Evolutionary conservation across 2,113 vertebrate genomes (phyloP).

Genomic region (Illadopsis cleaveri): DNA sequence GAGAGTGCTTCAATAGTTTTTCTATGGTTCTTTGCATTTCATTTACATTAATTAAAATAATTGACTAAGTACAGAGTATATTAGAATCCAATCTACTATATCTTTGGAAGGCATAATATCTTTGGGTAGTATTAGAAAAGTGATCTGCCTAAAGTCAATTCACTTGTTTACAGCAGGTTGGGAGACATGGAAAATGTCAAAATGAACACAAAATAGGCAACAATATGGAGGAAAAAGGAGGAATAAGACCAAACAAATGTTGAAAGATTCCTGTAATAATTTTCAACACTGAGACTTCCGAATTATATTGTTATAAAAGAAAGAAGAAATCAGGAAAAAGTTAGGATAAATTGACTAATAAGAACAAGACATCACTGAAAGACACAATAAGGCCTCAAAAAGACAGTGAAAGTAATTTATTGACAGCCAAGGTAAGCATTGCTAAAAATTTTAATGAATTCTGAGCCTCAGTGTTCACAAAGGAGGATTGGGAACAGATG

Average conservation of each 20-base stretch:
- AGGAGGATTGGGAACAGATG: conserved; percentile 63
- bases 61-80: neutral
- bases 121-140: neutral
- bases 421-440: conserved; percentile 49
- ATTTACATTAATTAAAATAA: conserved; percentile 34
- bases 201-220: neutral
- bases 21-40: neutral
- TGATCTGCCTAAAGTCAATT: neutral
- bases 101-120: neutral
- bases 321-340: neutral
- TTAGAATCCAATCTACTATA: neutral
- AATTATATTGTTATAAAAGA: neutral
- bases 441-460: conserved; percentile 68
- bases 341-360: neutral
- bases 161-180: neutral
- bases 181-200: neutral
- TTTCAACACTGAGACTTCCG: neutral
- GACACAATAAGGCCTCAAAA: conserved; percentile 32
- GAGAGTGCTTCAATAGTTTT: neutral
- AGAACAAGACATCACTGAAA: neutral
- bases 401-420: conserved; percentile 53
- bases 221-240: neutral
- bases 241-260: neutral
- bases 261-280: neutral
- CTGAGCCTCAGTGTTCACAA: conserved; percentile 56